Evolutionary conservation across 2,888 invertebrate species (phyloP).

Genomic region (Pollenia labialis): DNA sequence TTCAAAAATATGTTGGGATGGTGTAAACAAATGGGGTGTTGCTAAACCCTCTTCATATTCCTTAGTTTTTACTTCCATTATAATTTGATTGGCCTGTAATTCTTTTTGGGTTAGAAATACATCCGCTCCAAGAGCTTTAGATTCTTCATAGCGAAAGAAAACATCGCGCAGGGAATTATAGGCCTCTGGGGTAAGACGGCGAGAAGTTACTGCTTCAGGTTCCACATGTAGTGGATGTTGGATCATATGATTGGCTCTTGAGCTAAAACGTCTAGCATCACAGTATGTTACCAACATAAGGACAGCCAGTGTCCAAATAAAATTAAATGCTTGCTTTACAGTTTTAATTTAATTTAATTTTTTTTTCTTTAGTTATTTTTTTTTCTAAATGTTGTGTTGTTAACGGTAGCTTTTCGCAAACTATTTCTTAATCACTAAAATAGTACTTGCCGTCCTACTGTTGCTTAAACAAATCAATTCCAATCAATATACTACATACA

Average conservation of each 20-base stretch:
- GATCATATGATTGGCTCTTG: slow-evolving; percentile 68
- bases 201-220: slow-evolving; percentile 27
- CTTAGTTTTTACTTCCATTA: slow-evolving; percentile 86
- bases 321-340: slow-evolving; percentile 19
- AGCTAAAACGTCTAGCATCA: not conserved
- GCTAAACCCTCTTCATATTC: slow-evolving; percentile 86
- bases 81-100: slow-evolving; percentile 85
- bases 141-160: slow-evolving; percentile 85
- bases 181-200: slow-evolving; percentile 77
- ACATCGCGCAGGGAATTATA: slow-evolving; percentile 83
- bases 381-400: not conserved
- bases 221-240: slow-evolving; percentile 75
- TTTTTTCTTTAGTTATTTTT: slow-evolving; percentile 5
- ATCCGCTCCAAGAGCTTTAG: slow-evolving; percentile 85
- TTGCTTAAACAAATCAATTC: not conserved
- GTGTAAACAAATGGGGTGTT: slow-evolving; percentile 86
- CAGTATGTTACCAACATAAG: not conserved
- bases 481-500: not conserved
- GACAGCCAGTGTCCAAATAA: not conserved
- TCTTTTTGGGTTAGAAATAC: slow-evolving; percentile 85
- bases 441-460: slow-evolving; percentile 36
- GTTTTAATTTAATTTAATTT: not conserved
- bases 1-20: slow-evolving; percentile 88
- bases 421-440: slow-evolving; percentile 27
- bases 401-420: slow-evolving; percentile 29